Evolutionary conservation across 2,113 vertebrate genomes (phyloP).

Genomic region (Gnathonemus echidnorhynchus): DNA sequence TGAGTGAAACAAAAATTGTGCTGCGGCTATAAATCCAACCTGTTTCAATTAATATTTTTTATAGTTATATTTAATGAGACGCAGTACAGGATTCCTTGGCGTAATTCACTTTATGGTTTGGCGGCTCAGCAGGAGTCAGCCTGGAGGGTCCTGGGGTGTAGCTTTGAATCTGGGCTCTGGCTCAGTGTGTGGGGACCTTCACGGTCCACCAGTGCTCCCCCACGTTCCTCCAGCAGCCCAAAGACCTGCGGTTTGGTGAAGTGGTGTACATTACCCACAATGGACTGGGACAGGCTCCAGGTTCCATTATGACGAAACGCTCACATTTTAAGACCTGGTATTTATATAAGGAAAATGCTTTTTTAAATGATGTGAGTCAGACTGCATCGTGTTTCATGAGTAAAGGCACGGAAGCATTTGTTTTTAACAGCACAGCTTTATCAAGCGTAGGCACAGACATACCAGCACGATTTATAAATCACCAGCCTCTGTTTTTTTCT

Average conservation of each 20-base stretch:
- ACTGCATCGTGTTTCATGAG: neutral
- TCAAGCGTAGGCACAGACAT: neutral
- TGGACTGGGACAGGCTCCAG: neutral
- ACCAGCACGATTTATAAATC: neutral
- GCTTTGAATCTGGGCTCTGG: neutral
- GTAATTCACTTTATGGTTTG: neutral
- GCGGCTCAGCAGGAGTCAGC: neutral
- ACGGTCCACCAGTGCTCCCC: neutral
- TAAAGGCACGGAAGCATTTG: neutral
- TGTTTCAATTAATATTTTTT: neutral
- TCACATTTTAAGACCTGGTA: neutral
- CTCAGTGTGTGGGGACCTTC: neutral
- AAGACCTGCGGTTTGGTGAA: neutral
- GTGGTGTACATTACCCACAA: neutral
- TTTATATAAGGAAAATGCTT: neutral
- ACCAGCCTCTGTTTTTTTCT: neutral
- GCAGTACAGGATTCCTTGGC: neutral
- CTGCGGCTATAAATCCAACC: neutral
- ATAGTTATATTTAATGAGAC: neutral
- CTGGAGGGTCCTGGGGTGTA: neutral
- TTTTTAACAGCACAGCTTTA: neutral
- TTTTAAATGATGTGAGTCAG: neutral
- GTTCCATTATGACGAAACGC: neutral
- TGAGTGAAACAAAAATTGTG: too few relatives aligned
- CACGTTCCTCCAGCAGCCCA: neutral